phyloP scores from a whole-genome alignment of 2,113 vertebrate species.

The Siphamia tubifer region DNA sequence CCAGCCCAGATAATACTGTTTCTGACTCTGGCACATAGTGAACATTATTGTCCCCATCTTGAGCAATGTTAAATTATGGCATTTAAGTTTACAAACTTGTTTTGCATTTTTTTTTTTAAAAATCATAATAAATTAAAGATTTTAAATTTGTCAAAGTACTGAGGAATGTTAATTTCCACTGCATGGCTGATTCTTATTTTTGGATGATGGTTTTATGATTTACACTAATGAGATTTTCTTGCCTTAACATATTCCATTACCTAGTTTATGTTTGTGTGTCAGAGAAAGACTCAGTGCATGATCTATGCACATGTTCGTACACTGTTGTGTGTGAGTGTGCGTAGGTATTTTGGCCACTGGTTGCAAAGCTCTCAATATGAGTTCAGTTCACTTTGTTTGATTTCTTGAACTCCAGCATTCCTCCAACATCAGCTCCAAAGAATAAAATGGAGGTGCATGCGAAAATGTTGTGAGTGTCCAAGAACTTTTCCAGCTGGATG shows the following conservation, averaged over 20 bases:
- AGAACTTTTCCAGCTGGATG: conserved; percentile 40
- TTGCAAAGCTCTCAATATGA: background rate
- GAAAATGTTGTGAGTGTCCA: conserved; percentile 38
- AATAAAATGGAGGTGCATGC: conserved; percentile 36
- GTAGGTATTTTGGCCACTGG: conserved; percentile 8
- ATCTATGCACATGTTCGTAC: background rate
- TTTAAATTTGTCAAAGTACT: conserved; percentile 22
- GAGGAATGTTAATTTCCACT: conserved; percentile 21
- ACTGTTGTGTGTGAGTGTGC: background rate
- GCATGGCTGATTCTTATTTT: conserved; percentile 11
- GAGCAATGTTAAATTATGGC: conserved; percentile 24
- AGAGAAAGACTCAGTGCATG: background rate
- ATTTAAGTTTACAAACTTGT: conserved; percentile 42
- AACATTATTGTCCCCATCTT: conserved; percentile 27
- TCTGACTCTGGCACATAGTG: conserved; percentile 13
- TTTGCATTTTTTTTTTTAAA: too few species aligned
- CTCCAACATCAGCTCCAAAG: conserved; percentile 5
- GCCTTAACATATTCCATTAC: background rate
- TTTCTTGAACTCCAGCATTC: conserved; percentile 43
- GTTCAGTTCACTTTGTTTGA: conserved; percentile 11
- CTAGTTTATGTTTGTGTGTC: background rate
- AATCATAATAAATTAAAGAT: too few species aligned
- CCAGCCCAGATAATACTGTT: background rate
- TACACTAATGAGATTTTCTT: background rate
- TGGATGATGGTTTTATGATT: conserved; percentile 18